Base-by-base conservation (phyloP, 2,888 invertebrate species). In the Agrotis puta region DNA sequence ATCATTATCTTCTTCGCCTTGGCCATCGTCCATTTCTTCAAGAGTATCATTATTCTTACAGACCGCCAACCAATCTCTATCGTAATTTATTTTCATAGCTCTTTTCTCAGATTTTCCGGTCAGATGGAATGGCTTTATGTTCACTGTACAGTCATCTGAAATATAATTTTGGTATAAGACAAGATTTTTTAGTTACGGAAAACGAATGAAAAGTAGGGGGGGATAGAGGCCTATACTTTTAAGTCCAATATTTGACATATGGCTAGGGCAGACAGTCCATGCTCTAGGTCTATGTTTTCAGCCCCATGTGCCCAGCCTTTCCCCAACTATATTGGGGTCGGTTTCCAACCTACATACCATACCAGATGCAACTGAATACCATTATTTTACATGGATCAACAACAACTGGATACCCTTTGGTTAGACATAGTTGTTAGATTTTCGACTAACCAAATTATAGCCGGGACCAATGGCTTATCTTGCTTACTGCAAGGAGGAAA, bases 121-220 rank as follows among this genome's bases (percentile, higher is more conserved):
- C 22, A 84, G 33, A 0, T 84, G 82, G 57, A 84, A 79, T 3
- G 84, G 82, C 54, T 81, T 84, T 18, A 84, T 64, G 6, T 0
- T 0, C 3, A 84, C 65, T 1, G 27, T 20, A 13, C 61, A 61
- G 0, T 48, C 62, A 0, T 56, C 84, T 84, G 75, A 53, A 83
- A 81, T 58, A 27, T 0, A 39, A 45, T 16, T 18, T 14, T 3
- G 20, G 14, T n/a, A 27, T 74, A 39, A 57, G 20, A 54, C 14
- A 39, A 3, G 0, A 0, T 4, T 14, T 33, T 27, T 24, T 43
- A 22, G 14, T 67, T 20, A 27, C 9, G 1, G 11, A 53, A 22
- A 14, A 61, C 9, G 2, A 22, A 11, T n/a, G 9, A 9, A 43
- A 48, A 33, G 22, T 39, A 39, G 39, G 39, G 33, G 33, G 11